Evolutionary conservation across 2,888 invertebrate genomes (phyloP), one percentile per base, ranked within the genome.

Genomic region (Trissolcus brochymenae): DNA sequence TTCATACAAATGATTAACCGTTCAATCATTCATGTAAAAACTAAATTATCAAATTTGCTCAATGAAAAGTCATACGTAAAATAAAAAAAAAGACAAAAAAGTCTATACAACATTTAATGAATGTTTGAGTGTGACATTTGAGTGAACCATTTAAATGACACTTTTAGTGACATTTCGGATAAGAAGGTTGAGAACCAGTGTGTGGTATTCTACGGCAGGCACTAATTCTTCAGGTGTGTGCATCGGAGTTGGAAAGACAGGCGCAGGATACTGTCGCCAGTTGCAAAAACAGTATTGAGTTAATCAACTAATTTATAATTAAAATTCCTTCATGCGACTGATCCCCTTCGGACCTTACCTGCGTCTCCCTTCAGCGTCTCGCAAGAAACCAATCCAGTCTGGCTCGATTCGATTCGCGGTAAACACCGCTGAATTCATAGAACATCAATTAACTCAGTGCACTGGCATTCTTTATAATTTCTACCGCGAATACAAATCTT

Each of bases 291-390:
- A 82, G 86, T 88, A 88, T 87, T 88, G 88, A 89, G 88, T 89
- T 89, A 88, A 89, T 89, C 89, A 89, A 88, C 89, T 88, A 89
- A 89, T 89, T 89, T 89, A 89, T 89, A 88, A 89, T 89, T 89
- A 89, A 89, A 88, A 89, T 89, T 89, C 89, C 87, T 85, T 81
- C 84, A 82, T 83, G 83, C 79, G 81, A 80, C 81, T 81, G 81
- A 83, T 79, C 75, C 78, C 78, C 72, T 75, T 81, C 79, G 62
- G 77, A 62, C 59, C 79, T 76, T 70, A 74, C 76, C 75, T 79
- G 76, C 66, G 40, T 67, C 60, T 59, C 62, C 61, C 59, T 64
- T 70, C 51, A 61, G 54, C 67, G 62, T 72, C 74, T 79, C 68
- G 79, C 84, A 84, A 85, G 84, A 85, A 86, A 80, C 81, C 81